Evolutionary conservation across 1,140 invertebrate species (phyloP), one percentile per base, ranked within the genome.

Genomic region (Phymastichus coffea): DNA sequence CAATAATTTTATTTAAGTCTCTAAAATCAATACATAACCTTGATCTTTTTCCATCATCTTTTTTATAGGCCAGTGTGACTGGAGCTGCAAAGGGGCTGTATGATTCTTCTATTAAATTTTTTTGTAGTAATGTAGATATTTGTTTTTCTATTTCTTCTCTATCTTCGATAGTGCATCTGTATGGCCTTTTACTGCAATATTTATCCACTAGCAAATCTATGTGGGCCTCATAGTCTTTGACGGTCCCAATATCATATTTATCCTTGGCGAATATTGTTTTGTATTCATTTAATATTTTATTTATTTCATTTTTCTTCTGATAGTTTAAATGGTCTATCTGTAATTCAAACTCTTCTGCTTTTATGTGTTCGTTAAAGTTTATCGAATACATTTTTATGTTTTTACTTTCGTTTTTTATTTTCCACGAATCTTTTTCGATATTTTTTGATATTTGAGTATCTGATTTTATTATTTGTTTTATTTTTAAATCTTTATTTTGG

Each of bases 331-430:
- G 57, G 3, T 57, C 38, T 60, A 60, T 35, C 10, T 9, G 12
- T 3, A 63, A 38, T 40, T 57, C 10, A 23, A 53, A 59, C 2
- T 65, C 17, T 20, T 55, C 26, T 37, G 12, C 7, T 7, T 43
- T 23, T 52, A 64, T 26, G 12, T 65, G 26, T 56, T 65, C 59
- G 20, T 65, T 65, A 25, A 65, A 65, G 23, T 65, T 64, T 33
- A 47, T 28, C 26, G 26, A 47, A 64, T 19, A n/a, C n/a, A n/a
- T n/a, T n/a, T n/a, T n/a, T n/a, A n/a, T n/a, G n/a, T n/a, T n/a
- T n/a, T n/a, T n/a, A n/a, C n/a, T n/a, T 55, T 37, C 7, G n/a
- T 19, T 48, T 17, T 53, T 15, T 43, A 40, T 38, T 41, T 40
- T 43, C 14, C 35, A 20, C 17, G 38, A 41, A 37, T 55, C 1